Evolutionary conservation across 2,888 invertebrate genomes (phyloP).

Genomic region (Aphidoletes aphidimyza): DNA sequence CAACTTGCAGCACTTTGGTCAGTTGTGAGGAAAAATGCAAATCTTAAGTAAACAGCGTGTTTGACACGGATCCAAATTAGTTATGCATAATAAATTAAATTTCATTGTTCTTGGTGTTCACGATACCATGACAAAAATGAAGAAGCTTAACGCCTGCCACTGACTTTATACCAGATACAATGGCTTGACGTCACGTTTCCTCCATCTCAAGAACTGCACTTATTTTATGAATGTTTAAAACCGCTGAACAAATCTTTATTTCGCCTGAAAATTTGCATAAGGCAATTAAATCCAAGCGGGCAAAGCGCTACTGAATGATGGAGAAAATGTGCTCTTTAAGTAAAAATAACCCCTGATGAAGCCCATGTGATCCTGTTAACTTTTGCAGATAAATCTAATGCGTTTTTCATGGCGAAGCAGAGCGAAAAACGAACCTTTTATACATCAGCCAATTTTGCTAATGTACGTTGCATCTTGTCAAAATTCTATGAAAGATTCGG

Average conservation of each 20-base stretch:
- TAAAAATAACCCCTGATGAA: too few species aligned
- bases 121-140: neutral
- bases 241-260: constrained; percentile 49
- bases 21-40: constrained; percentile 24
- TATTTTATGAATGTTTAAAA: neutral
- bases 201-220: neutral
- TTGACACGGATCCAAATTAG: constrained; percentile 48
- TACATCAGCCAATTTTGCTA: constrained; percentile 22
- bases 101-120: neutral
- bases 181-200: constrained; percentile 26
- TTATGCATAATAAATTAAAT: constrained; percentile 45
- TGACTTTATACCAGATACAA: neutral
- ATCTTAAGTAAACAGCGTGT: constrained; percentile 25
- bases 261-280: constrained; percentile 22
- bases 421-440: neutral
- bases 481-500: neutral
- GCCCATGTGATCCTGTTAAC: neutral
- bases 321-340: too few species aligned
- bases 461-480: constrained; percentile 14
- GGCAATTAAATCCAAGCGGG: constrained; percentile 18
- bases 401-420: neutral
- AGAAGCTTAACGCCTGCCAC: neutral
- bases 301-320: neutral
- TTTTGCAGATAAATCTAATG: constrained; percentile 16
- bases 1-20: neutral